These are phyloP conservation scores for Unio pictorum DNA, from an alignment of 2,888 invertebrate genomes.

Conservation along the genomic window DNA sequence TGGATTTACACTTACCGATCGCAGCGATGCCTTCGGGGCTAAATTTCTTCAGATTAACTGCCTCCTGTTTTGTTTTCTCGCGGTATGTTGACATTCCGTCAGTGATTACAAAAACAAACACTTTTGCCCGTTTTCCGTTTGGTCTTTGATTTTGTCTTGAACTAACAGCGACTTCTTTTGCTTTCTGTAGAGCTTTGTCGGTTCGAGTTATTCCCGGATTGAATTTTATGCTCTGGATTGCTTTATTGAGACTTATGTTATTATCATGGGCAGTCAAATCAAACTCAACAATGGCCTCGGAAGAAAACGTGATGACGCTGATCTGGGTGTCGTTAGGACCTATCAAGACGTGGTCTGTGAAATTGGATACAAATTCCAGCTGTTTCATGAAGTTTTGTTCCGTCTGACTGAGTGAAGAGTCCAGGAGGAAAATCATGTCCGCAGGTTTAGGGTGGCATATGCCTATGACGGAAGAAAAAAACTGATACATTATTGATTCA, in stretches of 20 bases:
- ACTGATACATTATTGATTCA: too few relatives aligned
- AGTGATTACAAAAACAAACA: slow-evolving; percentile 12
- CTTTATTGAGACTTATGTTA: slow-evolving; percentile 2
- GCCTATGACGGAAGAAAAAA: slow-evolving; percentile 1
- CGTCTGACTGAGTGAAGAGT: slow-evolving; percentile 19
- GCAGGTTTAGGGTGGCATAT: slow-evolving; percentile 18
- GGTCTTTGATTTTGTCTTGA: slow-evolving; percentile 1
- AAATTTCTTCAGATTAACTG: slow-evolving; percentile 1
- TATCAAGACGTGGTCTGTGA: slow-evolving; percentile 8
- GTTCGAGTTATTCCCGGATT: slow-evolving; percentile 14
- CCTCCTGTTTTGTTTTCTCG: slow-evolving; percentile 9
- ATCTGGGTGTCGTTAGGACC: slow-evolving; percentile 11
- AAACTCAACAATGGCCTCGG: slow-evolving; percentile 11
- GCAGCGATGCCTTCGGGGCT: slow-evolving; percentile 6
- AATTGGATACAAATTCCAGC: slow-evolving; percentile 15
- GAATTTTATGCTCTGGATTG: slow-evolving; percentile 9
- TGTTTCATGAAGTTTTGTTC: slow-evolving; percentile 13
- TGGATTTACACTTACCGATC: slow-evolving; percentile 8
- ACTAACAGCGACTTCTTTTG: too few relatives aligned
- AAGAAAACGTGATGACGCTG: slow-evolving; percentile 17
- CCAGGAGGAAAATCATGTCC: slow-evolving; percentile 17
- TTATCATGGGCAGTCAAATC: slow-evolving; percentile 7
- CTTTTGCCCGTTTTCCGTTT: slow-evolving; percentile 8
- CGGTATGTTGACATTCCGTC: slow-evolving; percentile 18
- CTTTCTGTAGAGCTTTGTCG: slow-evolving; percentile 10